Evolutionary conservation across 2,888 invertebrate species (phyloP).

Genomic region (Mayetiola destructor): DNA sequence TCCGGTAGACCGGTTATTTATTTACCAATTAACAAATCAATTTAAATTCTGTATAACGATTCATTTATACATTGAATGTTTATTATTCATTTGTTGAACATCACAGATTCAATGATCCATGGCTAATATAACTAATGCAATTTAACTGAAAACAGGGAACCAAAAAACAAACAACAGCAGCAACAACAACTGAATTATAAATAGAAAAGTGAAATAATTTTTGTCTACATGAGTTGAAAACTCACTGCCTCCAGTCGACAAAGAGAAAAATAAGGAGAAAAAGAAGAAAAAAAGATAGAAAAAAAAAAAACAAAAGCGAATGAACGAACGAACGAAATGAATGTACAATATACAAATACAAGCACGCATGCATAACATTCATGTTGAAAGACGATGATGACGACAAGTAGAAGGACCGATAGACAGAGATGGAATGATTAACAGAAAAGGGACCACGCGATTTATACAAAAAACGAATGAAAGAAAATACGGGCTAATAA

Average conservation of each 20-base stretch:
- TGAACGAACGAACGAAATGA: background rate
- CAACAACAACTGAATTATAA: background rate
- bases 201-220: constrained; percentile 11
- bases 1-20: too few relatives aligned
- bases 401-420: background rate
- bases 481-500: background rate
- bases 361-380: too few relatives aligned
- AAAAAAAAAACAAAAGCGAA: background rate
- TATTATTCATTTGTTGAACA: too few relatives aligned
- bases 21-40: too few relatives aligned
- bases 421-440: background rate
- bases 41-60: too few relatives aligned
- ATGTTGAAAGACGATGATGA: background rate
- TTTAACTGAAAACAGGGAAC: background rate
- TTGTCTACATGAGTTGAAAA: background rate
- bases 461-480: background rate
- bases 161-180: too few relatives aligned
- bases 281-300: background rate
- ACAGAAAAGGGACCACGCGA: background rate
- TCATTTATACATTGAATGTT: too few relatives aligned
- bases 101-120: too few relatives aligned
- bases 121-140: too few relatives aligned
- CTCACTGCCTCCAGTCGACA: constrained; percentile 4
- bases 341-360: too few relatives aligned
- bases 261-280: background rate